Conservation (phyloP, 2,113 vertebrate species). For the Halichoerus grypus region DNA sequence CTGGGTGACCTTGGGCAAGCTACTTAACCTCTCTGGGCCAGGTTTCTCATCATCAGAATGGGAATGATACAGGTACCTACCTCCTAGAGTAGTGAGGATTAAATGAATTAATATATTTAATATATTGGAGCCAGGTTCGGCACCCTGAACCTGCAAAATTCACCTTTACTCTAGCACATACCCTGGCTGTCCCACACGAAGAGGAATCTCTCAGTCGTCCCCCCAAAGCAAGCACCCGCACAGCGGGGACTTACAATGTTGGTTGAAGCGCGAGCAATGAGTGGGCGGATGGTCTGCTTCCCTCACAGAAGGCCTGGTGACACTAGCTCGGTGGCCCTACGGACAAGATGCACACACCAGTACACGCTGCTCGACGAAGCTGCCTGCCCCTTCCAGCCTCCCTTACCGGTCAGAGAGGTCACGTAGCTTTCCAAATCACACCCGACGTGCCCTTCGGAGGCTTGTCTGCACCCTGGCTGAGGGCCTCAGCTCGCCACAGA, state of each 20-base stretch:
- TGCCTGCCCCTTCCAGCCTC: not conserved
- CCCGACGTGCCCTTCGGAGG: fast-evolving
- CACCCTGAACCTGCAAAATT: too few relatives aligned
- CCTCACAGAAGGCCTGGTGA: not conserved
- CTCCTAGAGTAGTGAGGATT: not conserved
- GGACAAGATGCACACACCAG: fast-evolving
- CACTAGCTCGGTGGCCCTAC: not conserved
- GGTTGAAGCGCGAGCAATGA: not conserved
- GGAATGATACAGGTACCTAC: not conserved
- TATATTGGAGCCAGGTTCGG: not conserved
- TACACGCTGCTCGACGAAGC: fast-evolving
- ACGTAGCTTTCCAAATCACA: fast-evolving
- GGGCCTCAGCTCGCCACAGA: fast-evolving
- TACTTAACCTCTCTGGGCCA: not conserved
- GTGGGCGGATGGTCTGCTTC: fast-evolving
- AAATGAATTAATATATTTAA: not conserved
- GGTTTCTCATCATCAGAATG: not conserved
- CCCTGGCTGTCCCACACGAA: not conserved
- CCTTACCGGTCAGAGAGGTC: fast-evolving
- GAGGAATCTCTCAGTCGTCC: not conserved
- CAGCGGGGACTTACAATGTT: not conserved
- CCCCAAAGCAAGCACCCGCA: fast-evolving
- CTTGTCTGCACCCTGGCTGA: not conserved
- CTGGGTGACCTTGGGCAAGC: constrained; percentile 29
- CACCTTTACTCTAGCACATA: too few relatives aligned